Percentiles rank a stretch among this genome's conserved stretches.
phyloP scores from a whole-genome alignment of 2,113 vertebrate species.

The Thinocorus orbignyianus region DNA sequence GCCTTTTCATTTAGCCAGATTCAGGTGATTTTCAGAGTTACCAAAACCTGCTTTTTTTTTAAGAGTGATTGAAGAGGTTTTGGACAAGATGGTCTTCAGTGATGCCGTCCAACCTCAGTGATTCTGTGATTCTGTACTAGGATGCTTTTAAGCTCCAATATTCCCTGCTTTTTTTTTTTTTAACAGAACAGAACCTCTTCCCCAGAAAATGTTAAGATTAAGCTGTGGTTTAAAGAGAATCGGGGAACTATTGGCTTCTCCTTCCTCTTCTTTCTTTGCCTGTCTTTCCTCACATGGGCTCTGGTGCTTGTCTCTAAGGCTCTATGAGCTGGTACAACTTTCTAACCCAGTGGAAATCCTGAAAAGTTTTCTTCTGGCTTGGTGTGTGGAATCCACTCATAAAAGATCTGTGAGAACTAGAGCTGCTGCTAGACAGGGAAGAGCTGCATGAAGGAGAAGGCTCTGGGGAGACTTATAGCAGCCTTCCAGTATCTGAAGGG shows the following conservation, averaged over 20 bases:
- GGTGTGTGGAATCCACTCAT: neutral
- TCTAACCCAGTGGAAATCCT: neutral
- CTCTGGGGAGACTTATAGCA: too few relatives aligned
- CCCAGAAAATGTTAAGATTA: neutral
- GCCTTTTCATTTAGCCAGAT: neutral
- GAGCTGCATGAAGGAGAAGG: neutral
- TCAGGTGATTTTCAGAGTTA: neutral
- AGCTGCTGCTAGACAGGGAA: neutral
- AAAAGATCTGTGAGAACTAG: neutral
- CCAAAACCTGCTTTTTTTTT: fast-evolving
- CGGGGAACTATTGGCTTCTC: fast-evolving
- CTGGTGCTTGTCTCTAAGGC: neutral
- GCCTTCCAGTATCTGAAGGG: too few relatives aligned
- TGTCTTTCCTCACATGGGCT: neutral
- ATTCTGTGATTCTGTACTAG: neutral
- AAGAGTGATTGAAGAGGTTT: neutral
- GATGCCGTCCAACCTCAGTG: neutral
- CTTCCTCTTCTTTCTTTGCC: neutral
- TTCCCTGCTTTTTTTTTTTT: neutral
- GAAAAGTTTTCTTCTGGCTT: neutral
- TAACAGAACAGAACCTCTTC: neutral
- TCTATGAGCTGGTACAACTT: neutral
- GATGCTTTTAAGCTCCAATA: neutral
- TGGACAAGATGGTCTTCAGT: neutral
- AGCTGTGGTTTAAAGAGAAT: neutral